phyloP scores from a whole-genome alignment of 2,113 vertebrate genomes.

The Neolamprologus modestus region DNA sequence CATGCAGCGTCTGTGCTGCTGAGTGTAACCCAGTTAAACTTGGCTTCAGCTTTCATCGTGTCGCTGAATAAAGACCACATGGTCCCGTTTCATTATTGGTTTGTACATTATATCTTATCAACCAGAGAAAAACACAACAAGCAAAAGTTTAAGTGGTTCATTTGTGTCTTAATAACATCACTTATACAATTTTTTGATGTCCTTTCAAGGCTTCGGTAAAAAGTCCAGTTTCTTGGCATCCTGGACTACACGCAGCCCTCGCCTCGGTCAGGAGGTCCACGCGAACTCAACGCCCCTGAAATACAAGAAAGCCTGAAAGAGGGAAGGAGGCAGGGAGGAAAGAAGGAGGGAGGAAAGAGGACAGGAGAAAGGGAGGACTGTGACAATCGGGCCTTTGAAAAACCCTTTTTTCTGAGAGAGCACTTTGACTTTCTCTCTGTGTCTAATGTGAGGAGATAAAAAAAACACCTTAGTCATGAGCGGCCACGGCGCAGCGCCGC shows the following conservation, averaged over 20 bases:
- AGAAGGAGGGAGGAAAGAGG: neutral
- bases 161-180: neutral
- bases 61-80: neutral
- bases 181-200: neutral
- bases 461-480: constrained; percentile 44
- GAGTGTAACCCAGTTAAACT: neutral
- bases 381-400: constrained; percentile 44
- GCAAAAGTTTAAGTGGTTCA: neutral
- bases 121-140: neutral
- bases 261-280: neutral
- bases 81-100: neutral
- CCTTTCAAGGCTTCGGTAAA: neutral
- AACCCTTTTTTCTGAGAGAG: neutral
- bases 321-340: neutral
- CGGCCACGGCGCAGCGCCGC: neutral
- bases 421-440: neutral
- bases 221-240: neutral
- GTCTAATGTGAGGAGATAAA: constrained; percentile 42
- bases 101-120: neutral
- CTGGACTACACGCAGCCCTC: neutral
- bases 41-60: neutral
- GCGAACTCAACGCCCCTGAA: constrained; percentile 37
- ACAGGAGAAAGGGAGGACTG: neutral
- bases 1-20: neutral
- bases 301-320: neutral